Evolutionary conservation across 1,140 invertebrate species (phyloP).

Genomic region (Temnothorax nylanderi): DNA sequence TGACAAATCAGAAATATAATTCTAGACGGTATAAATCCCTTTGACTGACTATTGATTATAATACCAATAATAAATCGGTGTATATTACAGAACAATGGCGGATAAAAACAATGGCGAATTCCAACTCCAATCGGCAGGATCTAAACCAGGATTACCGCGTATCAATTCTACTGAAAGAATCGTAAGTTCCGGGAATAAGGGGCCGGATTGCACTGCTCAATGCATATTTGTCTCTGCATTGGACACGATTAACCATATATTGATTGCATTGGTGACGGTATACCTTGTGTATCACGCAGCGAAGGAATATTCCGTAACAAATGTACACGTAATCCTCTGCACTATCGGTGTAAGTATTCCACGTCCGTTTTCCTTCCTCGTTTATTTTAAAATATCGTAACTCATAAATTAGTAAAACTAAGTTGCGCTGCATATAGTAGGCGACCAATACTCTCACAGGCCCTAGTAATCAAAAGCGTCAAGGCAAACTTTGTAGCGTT

Average conservation of each 20-base stretch:
- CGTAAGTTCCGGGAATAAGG: not conserved
- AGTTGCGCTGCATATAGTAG: not conserved
- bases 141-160: not conserved
- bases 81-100: slow-evolving; percentile 34
- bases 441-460: not conserved
- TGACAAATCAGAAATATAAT: not conserved
- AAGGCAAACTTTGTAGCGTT: not conserved
- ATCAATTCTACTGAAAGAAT: not conserved
- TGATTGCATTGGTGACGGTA: slow-evolving; percentile 73
- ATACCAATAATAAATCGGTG: slow-evolving; percentile 14
- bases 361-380: not conserved
- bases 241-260: slow-evolving; percentile 75
- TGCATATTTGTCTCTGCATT: slow-evolving; percentile 59
- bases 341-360: slow-evolving; percentile 77
- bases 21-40: not conserved
- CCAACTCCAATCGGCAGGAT: not conserved
- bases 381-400: not conserved
- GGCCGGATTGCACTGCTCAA: not conserved
- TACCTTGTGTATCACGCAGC: slow-evolving; percentile 70
- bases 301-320: slow-evolving; percentile 35
- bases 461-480: not conserved
- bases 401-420: not conserved
- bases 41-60: not conserved
- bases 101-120: not conserved
- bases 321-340: slow-evolving; percentile 76